Percentiles rank a stretch among this genome's conserved stretches.
phyloP scores from a whole-genome alignment of 2,113 vertebrate genomes.

The Parus major region DNA sequence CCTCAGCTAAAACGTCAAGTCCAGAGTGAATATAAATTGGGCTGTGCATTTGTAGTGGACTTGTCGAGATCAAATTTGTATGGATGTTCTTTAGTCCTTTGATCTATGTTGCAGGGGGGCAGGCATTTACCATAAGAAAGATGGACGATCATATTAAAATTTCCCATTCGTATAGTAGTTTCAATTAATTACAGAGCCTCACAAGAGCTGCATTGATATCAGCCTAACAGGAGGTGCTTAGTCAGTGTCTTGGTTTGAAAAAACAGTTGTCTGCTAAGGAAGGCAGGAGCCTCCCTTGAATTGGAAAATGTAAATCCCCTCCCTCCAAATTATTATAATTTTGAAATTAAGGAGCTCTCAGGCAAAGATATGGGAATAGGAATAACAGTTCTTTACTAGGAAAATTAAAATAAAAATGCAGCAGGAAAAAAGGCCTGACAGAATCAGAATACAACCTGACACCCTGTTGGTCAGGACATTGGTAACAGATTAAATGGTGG shows the following conservation, averaged over 20 bases:
- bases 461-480: no score
- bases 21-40: neutral
- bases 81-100: neutral
- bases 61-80: neutral
- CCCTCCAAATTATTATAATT: no score
- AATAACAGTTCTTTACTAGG: no score
- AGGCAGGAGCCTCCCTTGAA: no score
- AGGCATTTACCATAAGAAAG: neutral
- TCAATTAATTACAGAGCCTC: neutral
- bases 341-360: no score
- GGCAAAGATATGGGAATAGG: no score
- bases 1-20: neutral
- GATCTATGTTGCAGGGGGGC: rapidly evolving
- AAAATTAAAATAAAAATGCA: no score
- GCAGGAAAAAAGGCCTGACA: no score
- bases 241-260: neutral
- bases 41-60: neutral
- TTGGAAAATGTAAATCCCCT: no score
- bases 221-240: neutral
- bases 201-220: neutral
- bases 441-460: no score
- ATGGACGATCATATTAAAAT: neutral
- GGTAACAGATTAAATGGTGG: no score
- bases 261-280: no score
- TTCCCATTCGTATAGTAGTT: neutral